Base-by-base conservation (phyloP, 2,797 vertebrate species). In the Xerus rutilus region DNA sequence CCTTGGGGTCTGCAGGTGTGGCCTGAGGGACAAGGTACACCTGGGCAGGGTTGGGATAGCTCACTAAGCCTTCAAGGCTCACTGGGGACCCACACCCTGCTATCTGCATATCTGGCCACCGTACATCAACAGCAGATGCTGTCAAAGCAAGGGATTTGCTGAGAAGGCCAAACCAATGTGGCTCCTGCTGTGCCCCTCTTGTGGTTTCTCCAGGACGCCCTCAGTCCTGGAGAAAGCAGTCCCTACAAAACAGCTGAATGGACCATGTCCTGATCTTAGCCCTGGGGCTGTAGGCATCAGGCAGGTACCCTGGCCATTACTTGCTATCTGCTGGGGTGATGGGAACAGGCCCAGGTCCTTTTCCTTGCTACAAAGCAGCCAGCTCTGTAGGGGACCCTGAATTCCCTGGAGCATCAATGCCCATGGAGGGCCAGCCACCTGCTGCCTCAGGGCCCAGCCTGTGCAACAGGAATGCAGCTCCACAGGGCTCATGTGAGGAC, bases 111-210 rank as follows among this genome's bases (percentile, higher is more conserved):
- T 39, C 39, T 39, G 39, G 39, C 39, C 39, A 39, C 39, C 39
- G 3, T 39, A 39, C 39, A 39, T 39, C 39, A 39, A 39, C 39
- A 39, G 39, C 52, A 43, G 57, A 21, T 1, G 35, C 52, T 13
- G 0, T 7, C 9, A 20, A 21, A 62, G 14, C 9, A 1, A 54
- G 17, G 0, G 17, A 4, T 5, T 62, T 2, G n/a, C 52, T 15
- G 15, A 32, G 57, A 14, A 67, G 52, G 35, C 43, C 43, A 7
- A 30, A 0, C 9, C 2, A 1, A 9, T 3, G 59, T 25, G 0
- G 15, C 7, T 12, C 72, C 54, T 13, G 2, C 1, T 7, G 59
- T 43, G 32, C 39, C 13, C 28, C n/a, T 62, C 30, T 1, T 0
- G 0, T 1, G n/a, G 52, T 5, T 23, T 5, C 82, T n/a, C n/a